phyloP scores from a whole-genome alignment of 2,888 invertebrate genomes.

The Heterodera filipjevi region DNA sequence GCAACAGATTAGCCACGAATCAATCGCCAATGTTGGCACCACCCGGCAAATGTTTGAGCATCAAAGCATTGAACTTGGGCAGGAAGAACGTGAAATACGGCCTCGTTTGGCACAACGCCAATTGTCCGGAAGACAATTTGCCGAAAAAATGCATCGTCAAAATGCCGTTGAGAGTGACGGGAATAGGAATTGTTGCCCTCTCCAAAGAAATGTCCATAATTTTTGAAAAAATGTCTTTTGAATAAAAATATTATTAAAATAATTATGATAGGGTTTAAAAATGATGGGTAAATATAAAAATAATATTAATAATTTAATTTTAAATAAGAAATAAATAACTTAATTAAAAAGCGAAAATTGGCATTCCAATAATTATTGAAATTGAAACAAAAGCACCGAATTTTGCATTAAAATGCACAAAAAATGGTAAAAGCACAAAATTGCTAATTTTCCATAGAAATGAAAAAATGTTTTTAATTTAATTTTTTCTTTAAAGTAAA shows the following conservation, averaged over 20 bases:
- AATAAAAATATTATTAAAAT: background rate
- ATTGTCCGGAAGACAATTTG: background rate
- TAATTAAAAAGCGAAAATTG: no score
- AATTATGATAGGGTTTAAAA: background rate
- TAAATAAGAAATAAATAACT: no score
- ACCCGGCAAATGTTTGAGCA: constrained; percentile 10
- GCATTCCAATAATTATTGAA: no score
- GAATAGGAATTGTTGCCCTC: background rate
- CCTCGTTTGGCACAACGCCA: background rate
- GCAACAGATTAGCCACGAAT: constrained; percentile 36
- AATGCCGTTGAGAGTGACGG: background rate
- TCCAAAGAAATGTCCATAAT: background rate
- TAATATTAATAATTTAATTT: no score
- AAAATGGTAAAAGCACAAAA: no score
- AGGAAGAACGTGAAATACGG: background rate
- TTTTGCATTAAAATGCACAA: no score
- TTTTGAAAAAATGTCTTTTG: background rate
- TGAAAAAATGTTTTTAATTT: no score
- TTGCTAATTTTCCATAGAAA: no score
- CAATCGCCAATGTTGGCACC: constrained; percentile 30
- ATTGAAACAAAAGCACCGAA: no score
- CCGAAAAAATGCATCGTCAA: background rate
- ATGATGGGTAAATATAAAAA: no score
- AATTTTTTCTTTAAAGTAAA: no score
- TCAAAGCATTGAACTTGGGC: background rate